Evolutionary conservation across 2,113 vertebrate species (phyloP).

Genomic region (human): GRCh38 chr5:41129001-41129500

Average conservation of each 20-base stretch:
- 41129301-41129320: no score
- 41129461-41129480: not conserved
- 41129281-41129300: no score
- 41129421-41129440: not conserved
- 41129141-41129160: not conserved
- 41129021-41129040: not conserved
- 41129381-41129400: not conserved
- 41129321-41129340: rapidly evolving
- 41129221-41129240: not conserved
- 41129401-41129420: not conserved
- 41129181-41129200: not conserved
- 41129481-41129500: not conserved
- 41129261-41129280: not conserved
- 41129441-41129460: not conserved
- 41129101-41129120: not conserved
- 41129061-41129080: not conserved
- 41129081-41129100: not conserved
- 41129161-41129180: not conserved
- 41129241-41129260: not conserved
- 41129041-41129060: not conserved
- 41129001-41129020: not conserved
- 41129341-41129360: no score
- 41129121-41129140: not conserved
- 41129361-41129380: no score
- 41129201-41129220: not conserved